Conservation (phyloP, 2,113 vertebrate genomes). For the Ranitomeya imitator region DNA sequence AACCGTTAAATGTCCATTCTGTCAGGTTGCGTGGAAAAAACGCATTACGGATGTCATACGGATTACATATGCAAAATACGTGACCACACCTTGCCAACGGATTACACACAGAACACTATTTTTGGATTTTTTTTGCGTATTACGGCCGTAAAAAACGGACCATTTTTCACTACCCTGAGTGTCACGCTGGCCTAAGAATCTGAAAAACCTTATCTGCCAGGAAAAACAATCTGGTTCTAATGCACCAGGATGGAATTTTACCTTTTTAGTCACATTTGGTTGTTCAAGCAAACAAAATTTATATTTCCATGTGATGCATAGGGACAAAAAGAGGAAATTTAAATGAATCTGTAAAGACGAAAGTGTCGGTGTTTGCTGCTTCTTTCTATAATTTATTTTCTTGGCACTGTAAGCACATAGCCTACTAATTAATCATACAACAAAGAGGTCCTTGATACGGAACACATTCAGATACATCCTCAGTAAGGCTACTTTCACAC, state of each 20-base stretch:
- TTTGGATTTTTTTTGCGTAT: too few species aligned
- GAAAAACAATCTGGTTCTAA: constrained; percentile 45
- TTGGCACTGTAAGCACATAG: constrained; percentile 16
- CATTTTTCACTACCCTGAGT: too few species aligned
- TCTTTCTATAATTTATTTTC: constrained; percentile 48
- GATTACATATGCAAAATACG: too few species aligned
- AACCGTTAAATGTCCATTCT: too few species aligned
- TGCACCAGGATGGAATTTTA: constrained; percentile 35
- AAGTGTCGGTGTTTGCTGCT: constrained; percentile 23
- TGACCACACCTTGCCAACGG: too few species aligned
- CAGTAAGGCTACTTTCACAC: too few species aligned
- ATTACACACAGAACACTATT: too few species aligned
- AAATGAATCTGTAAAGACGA: constrained; percentile 43
- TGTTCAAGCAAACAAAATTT: constrained; percentile 51
- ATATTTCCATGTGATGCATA: constrained; percentile 48
- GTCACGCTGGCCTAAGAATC: too few species aligned
- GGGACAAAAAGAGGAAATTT: constrained; percentile 31
- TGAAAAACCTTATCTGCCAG: constrained; percentile 42
- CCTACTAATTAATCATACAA: constrained; percentile 49
- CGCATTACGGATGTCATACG: too few species aligned
- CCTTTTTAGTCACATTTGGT: constrained; percentile 50
- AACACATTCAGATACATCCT: constrained; percentile 18
- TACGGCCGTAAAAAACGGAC: too few species aligned
- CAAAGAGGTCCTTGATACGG: constrained; percentile 46
- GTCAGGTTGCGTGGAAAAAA: too few species aligned